Evolutionary conservation across 2,797 vertebrate species (phyloP), one percentile per base, ranked within the genome.

Genomic region (Gobionotothen gibberifrons): DNA sequence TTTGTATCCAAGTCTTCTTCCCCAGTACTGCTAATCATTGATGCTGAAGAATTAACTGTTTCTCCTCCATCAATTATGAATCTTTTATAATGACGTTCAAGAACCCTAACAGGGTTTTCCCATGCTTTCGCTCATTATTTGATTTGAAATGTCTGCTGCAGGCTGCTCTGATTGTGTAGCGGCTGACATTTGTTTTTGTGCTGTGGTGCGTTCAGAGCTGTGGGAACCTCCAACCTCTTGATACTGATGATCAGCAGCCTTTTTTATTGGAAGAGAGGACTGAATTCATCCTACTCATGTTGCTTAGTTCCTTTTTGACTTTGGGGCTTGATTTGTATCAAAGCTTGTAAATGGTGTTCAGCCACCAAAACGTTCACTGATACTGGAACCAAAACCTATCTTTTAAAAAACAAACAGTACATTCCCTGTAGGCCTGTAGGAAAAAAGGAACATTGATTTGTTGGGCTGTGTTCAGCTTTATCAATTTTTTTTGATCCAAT

Each of bases 161-260:
- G 79, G 82, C 79, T 48, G 52, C 57, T 63, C 40, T 8, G 75
- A 82, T 72, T 70, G 69, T 40, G 58, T 21, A n/a, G 69, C 70
- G 42, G 59, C 71, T 83, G 73, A 83, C 78, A 81, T 84, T 82
- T 81, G 69, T 84, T 66, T 88, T 69, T 79, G 85, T 78, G 79
- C 84, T 19, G 49, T 5, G 67, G 60, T 79, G 85, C 58, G 19
- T 85, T 85, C 74, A 75, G 4, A 40, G 76, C 64, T 47, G 69
- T 76, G 74, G 73, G 76, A 87, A 78, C 56, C 56, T 79, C 52
- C 75, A 55, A 36, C 57, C 52, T 78, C 72, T 58, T 46, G 58
- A 85, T 82, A 69, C 76, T 11, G 70, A 82, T 56, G 72, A 86
- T 70, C 84, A 70, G 29, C 72, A 72, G 62, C 17, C 16, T 69